Conservation (phyloP, 2,113 vertebrate species). For the Takifugu flavidus region DNA sequence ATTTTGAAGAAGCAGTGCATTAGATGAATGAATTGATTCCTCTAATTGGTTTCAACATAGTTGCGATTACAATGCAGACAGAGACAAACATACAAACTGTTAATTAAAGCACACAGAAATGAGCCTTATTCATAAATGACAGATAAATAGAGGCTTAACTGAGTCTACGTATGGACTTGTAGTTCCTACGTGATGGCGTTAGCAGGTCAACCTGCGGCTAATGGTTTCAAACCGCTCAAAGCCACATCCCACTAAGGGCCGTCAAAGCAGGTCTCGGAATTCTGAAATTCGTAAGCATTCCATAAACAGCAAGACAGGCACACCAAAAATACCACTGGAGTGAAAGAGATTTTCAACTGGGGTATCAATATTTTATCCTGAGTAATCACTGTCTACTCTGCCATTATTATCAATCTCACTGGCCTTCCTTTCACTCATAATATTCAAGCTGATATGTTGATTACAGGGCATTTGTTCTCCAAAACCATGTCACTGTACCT, state of each 20-base stretch:
- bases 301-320: background rate
- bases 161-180: too few species aligned
- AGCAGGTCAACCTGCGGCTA: too few species aligned
- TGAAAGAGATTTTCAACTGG: background rate
- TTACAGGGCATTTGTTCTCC: conserved; percentile 44
- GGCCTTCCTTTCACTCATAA: conserved; percentile 20
- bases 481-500: conserved; percentile 43
- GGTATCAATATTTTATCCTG: conserved; percentile 17
- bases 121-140: background rate
- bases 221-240: conserved; percentile 16
- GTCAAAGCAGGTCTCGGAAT: conserved; percentile 19
- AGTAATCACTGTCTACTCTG: conserved; percentile 16
- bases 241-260: conserved; percentile 20
- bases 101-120: background rate
- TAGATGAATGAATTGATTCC: conserved; percentile 2
- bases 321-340: background rate
- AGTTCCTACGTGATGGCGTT: too few species aligned
- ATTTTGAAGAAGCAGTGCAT: conserved; percentile 23
- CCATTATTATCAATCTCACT: conserved; percentile 24
- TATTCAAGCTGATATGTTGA: conserved; percentile 32
- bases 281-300: conserved; percentile 3
- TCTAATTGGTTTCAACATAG: conserved; percentile 3
- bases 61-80: background rate
- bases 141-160: too few species aligned
- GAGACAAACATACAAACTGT: background rate